A percentile compares a stretch with the other conserved stretches of the same genome.
Conservation (phyloP, 2,113 vertebrate genomes). For the Protobothrops flavoviridis region DNA sequence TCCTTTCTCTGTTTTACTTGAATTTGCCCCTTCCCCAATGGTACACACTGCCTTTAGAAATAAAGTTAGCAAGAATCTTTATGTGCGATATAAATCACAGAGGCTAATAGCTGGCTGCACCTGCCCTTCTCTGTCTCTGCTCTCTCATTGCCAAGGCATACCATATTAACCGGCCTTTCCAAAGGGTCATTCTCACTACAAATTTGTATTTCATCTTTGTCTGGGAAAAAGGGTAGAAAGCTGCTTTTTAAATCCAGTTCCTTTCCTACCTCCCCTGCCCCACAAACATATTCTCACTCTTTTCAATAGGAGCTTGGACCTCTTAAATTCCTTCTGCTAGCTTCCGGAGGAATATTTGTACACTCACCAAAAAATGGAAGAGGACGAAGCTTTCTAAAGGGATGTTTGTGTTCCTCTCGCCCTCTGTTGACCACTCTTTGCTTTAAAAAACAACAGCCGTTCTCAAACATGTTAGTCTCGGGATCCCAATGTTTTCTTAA, state of each 20-base stretch:
- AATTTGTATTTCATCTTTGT: background rate
- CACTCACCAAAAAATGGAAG: background rate
- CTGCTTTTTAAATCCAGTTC: background rate
- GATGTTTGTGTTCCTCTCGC: background rate
- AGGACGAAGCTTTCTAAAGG: background rate
- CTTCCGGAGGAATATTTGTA: background rate
- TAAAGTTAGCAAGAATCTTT: conserved; percentile 6
- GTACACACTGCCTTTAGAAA: background rate
- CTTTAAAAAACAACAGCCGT: background rate
- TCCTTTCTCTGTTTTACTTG: background rate
- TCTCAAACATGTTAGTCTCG: background rate
- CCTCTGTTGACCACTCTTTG: background rate
- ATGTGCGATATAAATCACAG: conserved; percentile 5
- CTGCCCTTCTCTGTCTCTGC: background rate
- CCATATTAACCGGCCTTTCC: background rate
- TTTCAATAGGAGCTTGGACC: background rate
- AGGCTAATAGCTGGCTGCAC: background rate
- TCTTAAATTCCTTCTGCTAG: background rate
- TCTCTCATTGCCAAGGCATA: background rate
- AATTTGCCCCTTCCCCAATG: background rate
- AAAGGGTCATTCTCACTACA: background rate
- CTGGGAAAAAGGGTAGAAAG: background rate
- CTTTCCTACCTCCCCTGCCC: background rate
- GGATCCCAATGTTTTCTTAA: background rate
- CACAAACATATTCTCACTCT: background rate